These are phyloP conservation scores for Calidris pygmaea DNA, from an alignment of 2,113 vertebrate genomes.

Conservation along the genomic window DNA sequence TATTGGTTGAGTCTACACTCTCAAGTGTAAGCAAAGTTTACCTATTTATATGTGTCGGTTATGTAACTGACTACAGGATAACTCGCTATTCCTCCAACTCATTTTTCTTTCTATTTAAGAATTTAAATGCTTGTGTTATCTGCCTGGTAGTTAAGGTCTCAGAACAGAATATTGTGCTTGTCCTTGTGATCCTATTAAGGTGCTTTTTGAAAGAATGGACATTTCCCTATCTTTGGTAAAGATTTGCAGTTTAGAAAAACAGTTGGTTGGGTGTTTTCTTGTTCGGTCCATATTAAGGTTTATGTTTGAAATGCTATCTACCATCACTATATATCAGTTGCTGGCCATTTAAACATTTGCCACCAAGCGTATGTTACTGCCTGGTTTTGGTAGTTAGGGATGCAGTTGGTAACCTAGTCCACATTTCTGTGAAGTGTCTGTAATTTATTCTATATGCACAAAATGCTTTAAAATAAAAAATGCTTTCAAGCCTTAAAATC, in stretches of 20 bases:
- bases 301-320: background rate
- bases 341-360: background rate
- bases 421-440: background rate
- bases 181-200: background rate
- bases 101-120: background rate
- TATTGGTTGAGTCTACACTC: background rate
- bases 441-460: background rate
- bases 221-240: background rate
- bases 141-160: background rate
- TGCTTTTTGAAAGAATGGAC: background rate
- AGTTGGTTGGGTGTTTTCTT: background rate
- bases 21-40: background rate
- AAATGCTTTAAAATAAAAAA: background rate
- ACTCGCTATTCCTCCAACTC: background rate
- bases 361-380: background rate
- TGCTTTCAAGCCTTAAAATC: background rate
- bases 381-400: background rate
- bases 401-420: background rate
- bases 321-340: fast-evolving
- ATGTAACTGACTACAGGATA: background rate
- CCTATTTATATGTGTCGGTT: background rate
- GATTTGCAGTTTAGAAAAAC: background rate
- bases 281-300: background rate
- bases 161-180: background rate
- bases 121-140: background rate